Percentiles rank a stretch among this genome's conserved stretches.
These are phyloP conservation scores for Empis livida DNA, from an alignment of 2,888 invertebrate genomes.

Conservation along the genomic window DNA sequence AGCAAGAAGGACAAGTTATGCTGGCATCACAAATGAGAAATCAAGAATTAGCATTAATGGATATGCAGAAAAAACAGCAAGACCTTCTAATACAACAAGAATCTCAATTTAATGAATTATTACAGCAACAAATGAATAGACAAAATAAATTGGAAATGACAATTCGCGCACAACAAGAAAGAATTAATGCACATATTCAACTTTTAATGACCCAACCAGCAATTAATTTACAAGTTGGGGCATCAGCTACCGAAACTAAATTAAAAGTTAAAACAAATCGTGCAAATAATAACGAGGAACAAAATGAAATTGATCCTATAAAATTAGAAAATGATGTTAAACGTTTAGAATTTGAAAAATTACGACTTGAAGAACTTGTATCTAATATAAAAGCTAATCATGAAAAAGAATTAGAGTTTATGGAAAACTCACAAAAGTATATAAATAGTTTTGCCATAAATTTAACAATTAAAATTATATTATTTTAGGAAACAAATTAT, in stretches of 20 bases:
- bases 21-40: conserved; percentile 31
- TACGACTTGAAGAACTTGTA: conserved; percentile 32
- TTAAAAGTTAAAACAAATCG: not conserved
- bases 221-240: not conserved
- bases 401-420: conserved; percentile 33
- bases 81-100: conserved; percentile 27
- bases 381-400: conserved; percentile 32
- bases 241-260: not conserved
- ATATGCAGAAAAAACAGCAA: conserved; percentile 33
- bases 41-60: conserved; percentile 28
- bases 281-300: not conserved
- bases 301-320: conserved; percentile 8
- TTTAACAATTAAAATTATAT: not conserved
- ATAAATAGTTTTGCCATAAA: not conserved
- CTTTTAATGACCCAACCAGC: conserved; percentile 29
- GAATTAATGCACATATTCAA: conserved; percentile 33
- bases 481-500: conserved; percentile 28
- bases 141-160: conserved; percentile 31
- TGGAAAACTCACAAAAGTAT: conserved; percentile 33
- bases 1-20: conserved; percentile 31
- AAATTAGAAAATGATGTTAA: conserved; percentile 27
- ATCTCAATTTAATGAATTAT: conserved; percentile 25
- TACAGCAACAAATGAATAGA: conserved; percentile 30
- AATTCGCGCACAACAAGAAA: conserved; percentile 31
- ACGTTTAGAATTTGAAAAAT: conserved; percentile 29